Evolutionary conservation across 2,113 vertebrate genomes (phyloP).

Genomic region (Meriones unguiculatus): DNA sequence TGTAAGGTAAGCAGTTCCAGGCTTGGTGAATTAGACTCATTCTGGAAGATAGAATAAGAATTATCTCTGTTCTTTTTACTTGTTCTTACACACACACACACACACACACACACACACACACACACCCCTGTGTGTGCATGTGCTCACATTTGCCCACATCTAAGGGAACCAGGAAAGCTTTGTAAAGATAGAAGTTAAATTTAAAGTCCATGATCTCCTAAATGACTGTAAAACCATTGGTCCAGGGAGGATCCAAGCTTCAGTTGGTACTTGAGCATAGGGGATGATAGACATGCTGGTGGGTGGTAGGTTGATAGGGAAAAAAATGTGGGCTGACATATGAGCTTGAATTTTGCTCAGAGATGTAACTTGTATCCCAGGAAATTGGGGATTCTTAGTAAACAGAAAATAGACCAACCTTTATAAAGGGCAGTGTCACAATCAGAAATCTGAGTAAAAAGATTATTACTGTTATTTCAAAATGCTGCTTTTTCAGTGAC

Average conservation of each 20-base stretch:
- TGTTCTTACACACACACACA: neutral
- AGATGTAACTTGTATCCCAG: neutral
- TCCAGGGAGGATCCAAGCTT: neutral
- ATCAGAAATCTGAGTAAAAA: slow-evolving; percentile 20
- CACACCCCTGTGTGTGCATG: neutral
- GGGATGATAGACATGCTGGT: neutral
- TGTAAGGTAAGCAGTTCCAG: slow-evolving; percentile 80
- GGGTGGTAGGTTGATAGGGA: neutral
- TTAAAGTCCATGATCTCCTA: slow-evolving; percentile 46
- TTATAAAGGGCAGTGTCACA: neutral
- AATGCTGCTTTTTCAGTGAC: slow-evolving; percentile 6
- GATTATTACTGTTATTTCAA: neutral
- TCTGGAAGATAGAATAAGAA: slow-evolving; percentile 70
- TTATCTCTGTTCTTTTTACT: slow-evolving; percentile 76
- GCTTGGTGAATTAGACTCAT: slow-evolving; percentile 79
- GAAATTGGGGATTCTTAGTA: slow-evolving; percentile 8
- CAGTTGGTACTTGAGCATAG: neutral
- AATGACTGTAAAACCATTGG: neutral
- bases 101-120: neutral
- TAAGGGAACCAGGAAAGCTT: slow-evolving; percentile 43
- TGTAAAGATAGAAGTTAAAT: neutral
- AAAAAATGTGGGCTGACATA: slow-evolving; percentile 12
- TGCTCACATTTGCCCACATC: slow-evolving; percentile 26
- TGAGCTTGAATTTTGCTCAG: neutral
- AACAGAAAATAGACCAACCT: neutral